These are phyloP conservation scores for Siphlonurus alternatus DNA, from an alignment of 2,888 invertebrate genomes.

Conservation along the genomic window DNA sequence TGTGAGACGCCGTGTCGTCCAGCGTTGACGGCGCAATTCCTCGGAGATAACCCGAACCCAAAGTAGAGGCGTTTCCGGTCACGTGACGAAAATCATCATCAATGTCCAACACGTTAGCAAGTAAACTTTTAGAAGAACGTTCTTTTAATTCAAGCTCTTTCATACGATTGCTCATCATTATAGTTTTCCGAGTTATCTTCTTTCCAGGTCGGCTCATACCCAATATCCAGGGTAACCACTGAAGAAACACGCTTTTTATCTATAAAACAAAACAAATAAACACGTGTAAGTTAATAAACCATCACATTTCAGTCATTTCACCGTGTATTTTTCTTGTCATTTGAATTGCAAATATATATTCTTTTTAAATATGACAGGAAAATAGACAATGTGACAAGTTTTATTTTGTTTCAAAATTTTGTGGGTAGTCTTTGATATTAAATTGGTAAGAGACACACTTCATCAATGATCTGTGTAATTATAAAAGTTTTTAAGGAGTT, in stretches of 20 bases:
- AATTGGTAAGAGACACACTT: no score
- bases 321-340: no score
- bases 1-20: slow-evolving; percentile 28
- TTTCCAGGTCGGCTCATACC: slow-evolving; percentile 93
- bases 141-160: slow-evolving; percentile 85
- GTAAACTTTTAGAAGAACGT: slow-evolving; percentile 79
- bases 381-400: no score
- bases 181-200: slow-evolving; percentile 79
- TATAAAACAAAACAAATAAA: slow-evolving; percentile 25
- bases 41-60: slow-evolving; percentile 29
- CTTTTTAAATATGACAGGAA: no score
- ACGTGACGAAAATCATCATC: slow-evolving; percentile 84
- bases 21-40: slow-evolving; percentile 10
- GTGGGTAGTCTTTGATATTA: no score
- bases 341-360: no score
- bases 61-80: slow-evolving; percentile 11
- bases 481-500: no score
- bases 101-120: slow-evolving; percentile 90
- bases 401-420: no score
- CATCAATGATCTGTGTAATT: no score
- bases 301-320: background rate
- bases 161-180: slow-evolving; percentile 81
- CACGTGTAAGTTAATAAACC: background rate
- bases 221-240: slow-evolving; percentile 94
- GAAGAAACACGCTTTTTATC: slow-evolving; percentile 89